Evolutionary conservation across 2,797 vertebrate genomes (phyloP).

Genomic region (Phyllotis vaccarum): DNA sequence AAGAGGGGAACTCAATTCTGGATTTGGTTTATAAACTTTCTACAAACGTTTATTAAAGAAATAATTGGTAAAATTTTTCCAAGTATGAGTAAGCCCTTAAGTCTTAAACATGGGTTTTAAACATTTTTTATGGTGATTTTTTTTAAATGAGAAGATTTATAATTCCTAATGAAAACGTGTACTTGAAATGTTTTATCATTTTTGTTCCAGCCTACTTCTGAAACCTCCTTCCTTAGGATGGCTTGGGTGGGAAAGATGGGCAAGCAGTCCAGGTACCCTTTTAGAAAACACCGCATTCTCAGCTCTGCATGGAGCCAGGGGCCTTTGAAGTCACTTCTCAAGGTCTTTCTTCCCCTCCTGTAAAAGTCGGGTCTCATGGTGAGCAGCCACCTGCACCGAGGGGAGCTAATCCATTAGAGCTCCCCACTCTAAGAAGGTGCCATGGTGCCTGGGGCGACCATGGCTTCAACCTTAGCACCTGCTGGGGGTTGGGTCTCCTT

Average conservation of each 20-base stretch:
- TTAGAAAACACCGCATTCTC: slow-evolving; percentile 73
- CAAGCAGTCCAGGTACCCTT: slow-evolving; percentile 61
- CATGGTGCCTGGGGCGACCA: slow-evolving; percentile 89
- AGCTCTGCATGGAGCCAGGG: slow-evolving; percentile 74
- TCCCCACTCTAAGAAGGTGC: slow-evolving; percentile 88
- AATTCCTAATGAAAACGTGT: neutral
- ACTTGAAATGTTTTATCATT: neutral
- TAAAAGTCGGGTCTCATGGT: slow-evolving; percentile 89
- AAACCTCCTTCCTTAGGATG: neutral
- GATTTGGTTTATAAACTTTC: neutral
- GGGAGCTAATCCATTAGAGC: slow-evolving; percentile 95
- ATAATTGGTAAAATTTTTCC: neutral
- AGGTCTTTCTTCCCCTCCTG: slow-evolving; percentile 86
- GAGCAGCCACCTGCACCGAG: slow-evolving; percentile 90
- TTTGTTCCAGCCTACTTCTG: neutral
- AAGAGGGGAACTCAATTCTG: neutral
- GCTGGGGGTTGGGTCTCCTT: slow-evolving; percentile 94
- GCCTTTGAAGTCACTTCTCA: slow-evolving; percentile 86
- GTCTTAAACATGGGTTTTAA: neutral
- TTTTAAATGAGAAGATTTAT: neutral
- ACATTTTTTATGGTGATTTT: neutral
- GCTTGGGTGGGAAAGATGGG: slow-evolving; percentile 16
- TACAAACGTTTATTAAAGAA: neutral
- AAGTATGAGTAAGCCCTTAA: neutral
- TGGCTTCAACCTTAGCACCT: slow-evolving; percentile 92